Base-by-base conservation (phyloP, 2,113 vertebrate species). In the Gallinago undulata region DNA sequence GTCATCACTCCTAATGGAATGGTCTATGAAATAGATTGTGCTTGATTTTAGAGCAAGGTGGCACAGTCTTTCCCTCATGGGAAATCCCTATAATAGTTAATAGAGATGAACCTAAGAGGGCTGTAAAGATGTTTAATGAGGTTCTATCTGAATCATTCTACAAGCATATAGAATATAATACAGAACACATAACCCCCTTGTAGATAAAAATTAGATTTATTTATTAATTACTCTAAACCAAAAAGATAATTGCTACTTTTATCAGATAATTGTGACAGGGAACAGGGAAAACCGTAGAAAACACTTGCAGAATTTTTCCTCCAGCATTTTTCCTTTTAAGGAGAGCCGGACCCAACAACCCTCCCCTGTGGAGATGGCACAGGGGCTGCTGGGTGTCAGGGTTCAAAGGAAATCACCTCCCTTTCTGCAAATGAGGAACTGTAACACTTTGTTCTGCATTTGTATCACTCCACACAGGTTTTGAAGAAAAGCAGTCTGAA, bases 1-100 rank as follows among this genome's bases (percentile, higher is more conserved):
- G 50, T 1, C 50, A 83, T 62, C 50, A 2, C 33, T 19, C 35
- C 62, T 55, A 41, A 12, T 0, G 30, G 31, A 77, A 23, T 0
- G 6, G 12, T 25, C 63, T 55, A 27, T 2, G 59, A 41, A 15
- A 33, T 16, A 5, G 81, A 39, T 4, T 35, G 69, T 17, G 62
- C n/a, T 21, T 7, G 33, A 14, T 73, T 53, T 48, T 4, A 80
- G 11, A 21, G 75, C 33, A 45, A 85, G 75, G 78, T 43, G 85
- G 6, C 19, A 13, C 62, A n/a, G 53, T 1, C 35, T 22, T 22
- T 15, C 33, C 33, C 73, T 67, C 55, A 14, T 3, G 79, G 80
- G 37, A 89, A 94, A 81, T 11, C 33, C 72, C 37, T 63, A 3
- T 3, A 43, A 50, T 3, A 47, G n/a, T 55, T 70, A 70, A 57